Evolutionary conservation across 2,888 invertebrate species (phyloP).

Genomic region (Heliconius cydno): DNA sequence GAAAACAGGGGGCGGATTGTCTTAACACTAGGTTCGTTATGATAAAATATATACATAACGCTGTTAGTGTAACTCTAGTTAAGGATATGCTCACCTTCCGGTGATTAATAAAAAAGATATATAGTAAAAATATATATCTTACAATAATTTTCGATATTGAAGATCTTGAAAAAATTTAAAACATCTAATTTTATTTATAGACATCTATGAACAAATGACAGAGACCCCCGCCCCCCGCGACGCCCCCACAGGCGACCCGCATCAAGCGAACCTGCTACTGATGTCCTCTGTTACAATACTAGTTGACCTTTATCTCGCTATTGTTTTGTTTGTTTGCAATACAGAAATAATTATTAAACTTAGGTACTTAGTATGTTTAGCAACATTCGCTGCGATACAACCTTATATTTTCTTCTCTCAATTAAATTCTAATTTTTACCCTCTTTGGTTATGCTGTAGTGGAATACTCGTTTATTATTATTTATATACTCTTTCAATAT

Average conservation of each 20-base stretch:
- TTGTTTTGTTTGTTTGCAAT: constrained; percentile 5
- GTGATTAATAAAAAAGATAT: too few relatives aligned
- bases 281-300: constrained; percentile 3
- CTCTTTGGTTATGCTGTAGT: background rate
- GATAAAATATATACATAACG: too few relatives aligned
- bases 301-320: constrained; percentile 20
- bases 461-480: background rate
- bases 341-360: background rate
- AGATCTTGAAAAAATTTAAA: too few relatives aligned
- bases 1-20: too few relatives aligned
- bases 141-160: too few relatives aligned
- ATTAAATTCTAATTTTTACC: too few relatives aligned
- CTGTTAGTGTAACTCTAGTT: too few relatives aligned
- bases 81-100: too few relatives aligned
- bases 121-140: too few relatives aligned
- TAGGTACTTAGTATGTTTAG: background rate
- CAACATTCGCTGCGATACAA: too few relatives aligned
- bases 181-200: background rate
- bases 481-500: background rate
- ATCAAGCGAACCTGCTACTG: constrained; percentile 16
- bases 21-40: too few relatives aligned
- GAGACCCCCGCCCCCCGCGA: background rate
- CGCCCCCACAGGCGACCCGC: constrained; percentile 4
- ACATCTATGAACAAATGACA: constrained; percentile 5
- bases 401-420: too few relatives aligned